Percentiles rank a stretch among this genome's conserved stretches.
Evolutionary conservation across 2,113 vertebrate species (phyloP).

Genomic region (Percina caprodes): DNA sequence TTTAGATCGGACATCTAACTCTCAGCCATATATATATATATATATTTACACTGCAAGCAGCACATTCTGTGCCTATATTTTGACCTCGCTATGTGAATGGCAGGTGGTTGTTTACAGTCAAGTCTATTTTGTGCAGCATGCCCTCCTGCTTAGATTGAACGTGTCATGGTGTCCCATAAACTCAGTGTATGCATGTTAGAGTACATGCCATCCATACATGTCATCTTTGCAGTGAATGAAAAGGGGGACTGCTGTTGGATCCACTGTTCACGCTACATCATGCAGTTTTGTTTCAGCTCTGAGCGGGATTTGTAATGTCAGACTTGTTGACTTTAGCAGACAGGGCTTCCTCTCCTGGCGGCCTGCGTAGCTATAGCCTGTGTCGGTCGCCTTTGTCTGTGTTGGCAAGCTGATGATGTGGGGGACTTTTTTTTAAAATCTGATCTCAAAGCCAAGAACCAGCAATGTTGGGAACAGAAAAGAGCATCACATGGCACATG

Average conservation of each 20-base stretch:
- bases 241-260: slow-evolving; percentile 1
- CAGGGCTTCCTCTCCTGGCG: slow-evolving; percentile 52
- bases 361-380: slow-evolving; percentile 27
- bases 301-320: slow-evolving; percentile 43
- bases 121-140: slow-evolving; percentile 57
- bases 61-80: slow-evolving; percentile 72
- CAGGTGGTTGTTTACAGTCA: slow-evolving; percentile 53
- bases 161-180: background rate
- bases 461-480: background rate
- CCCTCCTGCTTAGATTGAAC: background rate
- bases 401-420: slow-evolving; percentile 6
- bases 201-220: background rate
- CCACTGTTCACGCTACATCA: background rate
- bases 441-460: background rate
- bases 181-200: background rate
- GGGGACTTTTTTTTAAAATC: background rate
- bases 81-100: slow-evolving; percentile 50
- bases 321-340: slow-evolving; percentile 56
- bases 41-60: slow-evolving; percentile 34
- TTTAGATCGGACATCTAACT: slow-evolving; percentile 47
- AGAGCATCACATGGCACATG: background rate
- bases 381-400: slow-evolving; percentile 36
- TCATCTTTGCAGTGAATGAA: background rate
- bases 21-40: background rate
- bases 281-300: slow-evolving; percentile 13